phyloP scores from a whole-genome alignment of 1,140 invertebrate species.

The Papilio dardanus region DNA sequence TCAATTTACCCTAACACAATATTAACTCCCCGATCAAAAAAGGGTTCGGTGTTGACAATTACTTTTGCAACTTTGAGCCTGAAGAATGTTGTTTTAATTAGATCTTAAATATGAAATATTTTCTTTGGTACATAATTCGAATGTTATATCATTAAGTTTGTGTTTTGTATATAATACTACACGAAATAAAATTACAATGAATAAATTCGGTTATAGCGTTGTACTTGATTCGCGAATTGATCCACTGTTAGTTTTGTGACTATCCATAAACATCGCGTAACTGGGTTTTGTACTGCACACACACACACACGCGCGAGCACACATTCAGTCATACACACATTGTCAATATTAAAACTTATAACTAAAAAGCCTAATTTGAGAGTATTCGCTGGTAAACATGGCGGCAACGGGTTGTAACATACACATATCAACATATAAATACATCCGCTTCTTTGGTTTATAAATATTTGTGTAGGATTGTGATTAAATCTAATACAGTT shows the following conservation, averaged over 20 bases:
- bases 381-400: conserved; percentile 54
- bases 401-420: conserved; percentile 39
- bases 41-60: no score
- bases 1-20: no score
- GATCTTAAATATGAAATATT: not conserved
- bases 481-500: conserved; percentile 15
- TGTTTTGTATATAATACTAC: not conserved
- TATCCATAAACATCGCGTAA: not conserved
- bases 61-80: not conserved
- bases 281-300: conserved; percentile 32
- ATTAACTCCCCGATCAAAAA: no score
- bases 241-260: conserved; percentile 29
- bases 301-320: not conserved
- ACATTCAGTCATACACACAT: not conserved
- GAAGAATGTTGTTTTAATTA: not conserved
- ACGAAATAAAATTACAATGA: conserved; percentile 6
- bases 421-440: not conserved
- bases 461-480: conserved; percentile 36
- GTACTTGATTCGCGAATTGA: conserved; percentile 26
- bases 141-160: not conserved
- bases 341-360: conserved; percentile 36
- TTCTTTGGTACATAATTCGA: not conserved
- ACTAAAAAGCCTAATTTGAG: conserved; percentile 47
- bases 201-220: conserved; percentile 17
- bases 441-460: conserved; percentile 48